These are phyloP conservation scores for Mya arenaria DNA, from an alignment of 1,140 invertebrate genomes.

Conservation along the genomic window DNA sequence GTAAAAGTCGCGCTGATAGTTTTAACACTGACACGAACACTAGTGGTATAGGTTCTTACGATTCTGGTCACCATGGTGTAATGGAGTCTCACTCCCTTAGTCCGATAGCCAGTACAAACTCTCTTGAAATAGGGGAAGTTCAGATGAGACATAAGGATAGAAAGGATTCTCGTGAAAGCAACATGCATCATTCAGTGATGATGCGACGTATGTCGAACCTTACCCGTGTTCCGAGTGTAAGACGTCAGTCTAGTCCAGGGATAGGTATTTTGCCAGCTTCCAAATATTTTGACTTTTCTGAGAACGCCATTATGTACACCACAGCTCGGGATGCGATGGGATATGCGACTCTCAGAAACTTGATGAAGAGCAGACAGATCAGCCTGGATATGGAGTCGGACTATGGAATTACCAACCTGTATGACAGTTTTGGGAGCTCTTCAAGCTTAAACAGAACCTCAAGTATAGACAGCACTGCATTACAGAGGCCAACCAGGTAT, in stretches of 20 bases:
- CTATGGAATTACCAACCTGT: slow-evolving; percentile 60
- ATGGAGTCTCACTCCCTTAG: slow-evolving; percentile 66
- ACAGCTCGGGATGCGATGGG: slow-evolving; percentile 84
- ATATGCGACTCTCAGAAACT: slow-evolving; percentile 89
- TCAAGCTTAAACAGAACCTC: slow-evolving; percentile 52
- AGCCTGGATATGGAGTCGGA: slow-evolving; percentile 76
- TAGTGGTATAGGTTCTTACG: slow-evolving; percentile 89
- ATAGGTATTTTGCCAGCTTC: slow-evolving; percentile 59
- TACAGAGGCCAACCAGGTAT: slow-evolving; percentile 29
- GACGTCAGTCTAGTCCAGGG: slow-evolving; percentile 62
- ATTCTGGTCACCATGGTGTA: slow-evolving; percentile 84
- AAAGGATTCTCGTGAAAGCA: slow-evolving; percentile 53
- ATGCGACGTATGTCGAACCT: slow-evolving; percentile 74
- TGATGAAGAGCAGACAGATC: slow-evolving; percentile 85
- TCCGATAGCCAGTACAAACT: slow-evolving; percentile 68
- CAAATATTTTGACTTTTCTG: slow-evolving; percentile 51
- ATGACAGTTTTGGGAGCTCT: slow-evolving; percentile 47
- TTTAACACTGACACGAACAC: slow-evolving; percentile 87
- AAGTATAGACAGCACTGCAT: slow-evolving; percentile 58
- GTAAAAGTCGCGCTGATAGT: slow-evolving; percentile 80
- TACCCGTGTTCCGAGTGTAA: slow-evolving; percentile 73
- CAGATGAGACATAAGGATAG: slow-evolving; percentile 36
- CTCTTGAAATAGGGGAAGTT: slow-evolving; percentile 60
- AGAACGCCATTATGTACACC: slow-evolving; percentile 72
- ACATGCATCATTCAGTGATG: slow-evolving; percentile 74